Evolutionary conservation across 2,888 invertebrate species (phyloP).

Genomic region (Glaucopsyche alexis): DNA sequence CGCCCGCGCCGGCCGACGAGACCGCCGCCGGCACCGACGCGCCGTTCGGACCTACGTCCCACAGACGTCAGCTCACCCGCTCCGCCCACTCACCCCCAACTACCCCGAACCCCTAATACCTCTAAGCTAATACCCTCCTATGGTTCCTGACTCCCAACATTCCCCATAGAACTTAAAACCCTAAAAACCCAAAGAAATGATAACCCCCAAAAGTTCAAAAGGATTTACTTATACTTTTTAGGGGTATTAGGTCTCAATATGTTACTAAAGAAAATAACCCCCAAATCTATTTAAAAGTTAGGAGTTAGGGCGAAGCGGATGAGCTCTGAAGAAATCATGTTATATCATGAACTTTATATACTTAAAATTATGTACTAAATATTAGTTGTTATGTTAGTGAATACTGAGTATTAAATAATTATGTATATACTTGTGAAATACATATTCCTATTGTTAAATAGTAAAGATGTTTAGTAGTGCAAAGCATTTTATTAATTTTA

Average conservation of each 20-base stretch:
- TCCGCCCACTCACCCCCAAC: conserved; percentile 58
- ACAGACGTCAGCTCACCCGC: conserved; percentile 68
- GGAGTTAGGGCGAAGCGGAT: conserved; percentile 78
- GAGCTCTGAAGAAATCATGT: conserved; percentile 54
- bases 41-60: conserved; percentile 90
- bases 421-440: conserved; percentile 6
- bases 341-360: conserved; percentile 36
- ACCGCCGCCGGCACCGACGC: conserved; percentile 94
- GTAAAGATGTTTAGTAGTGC: conserved; percentile 41
- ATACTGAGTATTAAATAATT: background rate
- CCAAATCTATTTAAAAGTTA: conserved; percentile 52
- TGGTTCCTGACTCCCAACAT: background rate
- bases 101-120: conserved; percentile 31
- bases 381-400: background rate
- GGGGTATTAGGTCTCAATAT: no score
- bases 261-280: conserved; percentile 21
- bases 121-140: conserved; percentile 9
- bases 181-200: background rate
- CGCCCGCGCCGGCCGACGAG: conserved; percentile 88
- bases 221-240: background rate
- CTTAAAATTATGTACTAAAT: background rate
- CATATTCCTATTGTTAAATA: conserved; percentile 24
- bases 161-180: background rate
- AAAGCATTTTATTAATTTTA: conserved; percentile 34
- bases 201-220: background rate